Conservation (phyloP, 2,888 invertebrate species). For the Adela reaumurella region DNA sequence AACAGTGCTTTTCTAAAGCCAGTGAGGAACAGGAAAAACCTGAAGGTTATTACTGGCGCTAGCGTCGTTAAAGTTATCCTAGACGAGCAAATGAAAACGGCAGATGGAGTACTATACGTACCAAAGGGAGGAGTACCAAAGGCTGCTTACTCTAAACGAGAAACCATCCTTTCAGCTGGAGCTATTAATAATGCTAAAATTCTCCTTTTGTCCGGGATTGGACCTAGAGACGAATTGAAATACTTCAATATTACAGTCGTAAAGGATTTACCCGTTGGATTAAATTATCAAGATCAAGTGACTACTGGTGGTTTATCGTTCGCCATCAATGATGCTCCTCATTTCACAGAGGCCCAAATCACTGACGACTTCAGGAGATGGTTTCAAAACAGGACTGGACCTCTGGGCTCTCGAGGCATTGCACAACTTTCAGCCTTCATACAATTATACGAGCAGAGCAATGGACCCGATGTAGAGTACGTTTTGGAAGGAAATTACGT, state of each 20-base stretch:
- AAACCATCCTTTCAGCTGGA: slow-evolving; percentile 39
- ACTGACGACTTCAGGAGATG: slow-evolving; percentile 44
- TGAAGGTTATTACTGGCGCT: slow-evolving; percentile 34
- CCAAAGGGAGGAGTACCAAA: slow-evolving; percentile 38
- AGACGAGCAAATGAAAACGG: slow-evolving; percentile 33
- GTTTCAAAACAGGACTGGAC: slow-evolving; percentile 39
- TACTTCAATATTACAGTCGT: slow-evolving; percentile 34
- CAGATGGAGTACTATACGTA: slow-evolving; percentile 41
- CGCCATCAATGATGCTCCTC: slow-evolving; percentile 28
- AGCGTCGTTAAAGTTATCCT: slow-evolving; percentile 39
- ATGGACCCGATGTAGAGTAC: slow-evolving; percentile 42
- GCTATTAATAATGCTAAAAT: slow-evolving; percentile 44
- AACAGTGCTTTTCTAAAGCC: slow-evolving; percentile 42
- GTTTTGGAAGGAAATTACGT: slow-evolving; percentile 42
- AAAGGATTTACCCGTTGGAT: slow-evolving; percentile 37
- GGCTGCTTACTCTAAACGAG: slow-evolving; percentile 39
- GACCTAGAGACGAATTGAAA: slow-evolving; percentile 31
- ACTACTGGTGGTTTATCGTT: slow-evolving; percentile 43
- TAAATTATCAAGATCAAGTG: slow-evolving; percentile 46
- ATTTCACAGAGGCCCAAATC: slow-evolving; percentile 29
- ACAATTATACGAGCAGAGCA: slow-evolving; percentile 39
- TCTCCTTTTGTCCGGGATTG: slow-evolving; percentile 41
- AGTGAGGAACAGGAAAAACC: slow-evolving; percentile 36
- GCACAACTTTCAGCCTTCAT: slow-evolving; percentile 44
- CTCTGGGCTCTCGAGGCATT: slow-evolving; percentile 42